Evolutionary conservation across 2,113 vertebrate genomes (phyloP), one percentile per base, ranked within the genome.

Genomic region (Vombatus ursinus): DNA sequence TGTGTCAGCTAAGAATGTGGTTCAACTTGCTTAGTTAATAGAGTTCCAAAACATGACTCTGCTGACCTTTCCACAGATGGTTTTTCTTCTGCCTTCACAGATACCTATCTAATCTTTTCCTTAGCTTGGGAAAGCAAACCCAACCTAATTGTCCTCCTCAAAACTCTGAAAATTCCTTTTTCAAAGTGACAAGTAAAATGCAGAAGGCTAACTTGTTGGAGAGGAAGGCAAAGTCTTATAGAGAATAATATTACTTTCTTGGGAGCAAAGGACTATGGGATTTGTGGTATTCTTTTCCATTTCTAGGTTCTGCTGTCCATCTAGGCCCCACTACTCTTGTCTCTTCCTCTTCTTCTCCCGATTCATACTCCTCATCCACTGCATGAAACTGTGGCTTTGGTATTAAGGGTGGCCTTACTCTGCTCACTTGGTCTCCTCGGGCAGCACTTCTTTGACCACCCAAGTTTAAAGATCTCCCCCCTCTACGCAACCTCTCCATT

Each of bases 311-410:
- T 9, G 54, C 77, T 96, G 94, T 96, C 98, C 97, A 98, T 95
- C 97, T 96, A 44, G 98, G 52, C 31, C n/a, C 95, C 8, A 16
- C 1, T 2, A 50, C 92, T 52, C 97, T 94, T 93, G 96, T 7
- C 0, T 8, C 93, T 89, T 97, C 97, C 94, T 97, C 97, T 11
- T 97, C 98, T 47, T 97, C 98, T 89, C 52, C 93, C 94, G 98
- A 98, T 54, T 98, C 98, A 95, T 94, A 94, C 84, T 96, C 96
- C 90, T 98, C 98, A 61, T 94, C 84, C 0, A 98, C 92, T 3
- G 94, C 52, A 2, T 96, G 31, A 90, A 98, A 95, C 8, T 16
- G 49, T 0, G 97, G 96, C 93, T 90, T 98, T 92, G 96, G 96
- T 91, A 91, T 28, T 52, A 97, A 50, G 23, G 52, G 91, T 11